A percentile compares a stretch with the other conserved stretches of the same genome.
phyloP scores from a whole-genome alignment of 2,113 vertebrate genomes.

The Neopipo cinnamomea region DNA sequence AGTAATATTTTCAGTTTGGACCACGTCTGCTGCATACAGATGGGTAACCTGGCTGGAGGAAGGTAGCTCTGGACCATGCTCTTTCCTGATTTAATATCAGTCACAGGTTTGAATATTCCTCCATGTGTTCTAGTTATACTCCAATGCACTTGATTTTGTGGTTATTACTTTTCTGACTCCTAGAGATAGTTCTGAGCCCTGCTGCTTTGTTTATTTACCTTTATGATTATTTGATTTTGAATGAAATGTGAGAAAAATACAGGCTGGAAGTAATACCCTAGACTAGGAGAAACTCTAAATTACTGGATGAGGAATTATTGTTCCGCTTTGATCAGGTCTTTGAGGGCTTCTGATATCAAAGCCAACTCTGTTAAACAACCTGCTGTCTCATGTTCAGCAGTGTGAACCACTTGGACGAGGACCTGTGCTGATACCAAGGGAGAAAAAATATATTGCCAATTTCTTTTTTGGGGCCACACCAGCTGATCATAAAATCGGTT shows the following conservation, averaged over 20 bases:
- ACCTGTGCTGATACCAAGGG: not conserved
- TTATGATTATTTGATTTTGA: not conserved
- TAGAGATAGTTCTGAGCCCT: not conserved
- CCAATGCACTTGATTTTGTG: not conserved
- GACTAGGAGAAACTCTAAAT: not conserved
- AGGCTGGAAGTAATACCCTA: not conserved
- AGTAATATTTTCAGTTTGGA: not conserved
- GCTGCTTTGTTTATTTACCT: not conserved
- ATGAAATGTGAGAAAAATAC: not conserved
- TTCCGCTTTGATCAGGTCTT: not conserved
- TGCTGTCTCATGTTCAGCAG: not conserved
- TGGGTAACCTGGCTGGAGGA: not conserved
- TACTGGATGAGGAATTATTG: not conserved
- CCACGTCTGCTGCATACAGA: not conserved
- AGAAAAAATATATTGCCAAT: not conserved
- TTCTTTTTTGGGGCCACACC: not conserved
- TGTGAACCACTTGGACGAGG: not conserved
- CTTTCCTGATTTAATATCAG: not conserved
- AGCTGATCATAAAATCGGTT: not conserved
- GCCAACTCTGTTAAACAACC: not conserved
- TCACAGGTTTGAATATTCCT: not conserved
- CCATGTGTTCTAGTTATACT: not conserved
- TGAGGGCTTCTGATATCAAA: not conserved
- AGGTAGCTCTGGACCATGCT: not conserved
- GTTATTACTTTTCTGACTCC: not conserved